Evolutionary conservation across 2,113 vertebrate species (phyloP).

Genomic region (Rhinoptilus africanus): DNA sequence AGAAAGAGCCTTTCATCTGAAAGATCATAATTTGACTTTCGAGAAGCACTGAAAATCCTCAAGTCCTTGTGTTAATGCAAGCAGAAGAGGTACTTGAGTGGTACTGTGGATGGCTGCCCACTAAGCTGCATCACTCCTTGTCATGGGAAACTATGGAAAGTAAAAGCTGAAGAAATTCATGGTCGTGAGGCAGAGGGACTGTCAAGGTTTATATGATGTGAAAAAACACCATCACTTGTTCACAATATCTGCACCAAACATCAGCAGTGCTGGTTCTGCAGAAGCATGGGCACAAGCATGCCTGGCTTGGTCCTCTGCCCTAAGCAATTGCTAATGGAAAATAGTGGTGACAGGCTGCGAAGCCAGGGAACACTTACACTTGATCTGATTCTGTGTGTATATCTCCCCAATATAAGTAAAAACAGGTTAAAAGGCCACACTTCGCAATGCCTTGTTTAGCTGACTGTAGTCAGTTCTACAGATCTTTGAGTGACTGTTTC

Average conservation of each 20-base stretch:
- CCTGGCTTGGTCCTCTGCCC: neutral
- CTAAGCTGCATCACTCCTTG: neutral
- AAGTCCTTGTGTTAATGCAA: neutral
- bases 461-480: neutral
- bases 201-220: neutral
- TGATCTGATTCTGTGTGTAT: neutral
- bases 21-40: neutral
- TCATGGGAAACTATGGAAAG: neutral
- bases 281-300: neutral
- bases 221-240: accelerated
- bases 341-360: neutral
- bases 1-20: neutral
- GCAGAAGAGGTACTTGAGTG: neutral
- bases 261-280: neutral
- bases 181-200: neutral
- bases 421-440: neutral
- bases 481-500: neutral
- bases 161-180: neutral
- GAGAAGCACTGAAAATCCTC: neutral
- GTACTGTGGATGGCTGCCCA: neutral
- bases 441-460: neutral
- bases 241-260: neutral
- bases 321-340: neutral
- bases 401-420: neutral
- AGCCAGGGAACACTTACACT: accelerated